Evolutionary conservation across 2,113 vertebrate species (phyloP), one percentile per base, ranked within the genome.

Genomic region (Brachypodius melanocephalos): DNA sequence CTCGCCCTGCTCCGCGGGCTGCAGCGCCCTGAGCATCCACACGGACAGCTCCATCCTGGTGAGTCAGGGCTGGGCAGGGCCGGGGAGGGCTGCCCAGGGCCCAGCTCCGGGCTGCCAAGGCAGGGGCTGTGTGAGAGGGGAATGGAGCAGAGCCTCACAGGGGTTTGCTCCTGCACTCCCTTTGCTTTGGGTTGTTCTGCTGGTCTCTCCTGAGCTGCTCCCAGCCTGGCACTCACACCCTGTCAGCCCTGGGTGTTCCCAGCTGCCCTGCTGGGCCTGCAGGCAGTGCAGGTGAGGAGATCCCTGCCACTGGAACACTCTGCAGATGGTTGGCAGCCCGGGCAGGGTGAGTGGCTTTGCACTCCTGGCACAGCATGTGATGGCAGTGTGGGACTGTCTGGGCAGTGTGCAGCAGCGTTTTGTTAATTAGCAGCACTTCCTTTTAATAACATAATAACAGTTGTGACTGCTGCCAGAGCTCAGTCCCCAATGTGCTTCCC

Each of bases 1-100:
- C 55, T 99, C 98, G 0, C 98, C 98, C 6, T 99, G 99, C 31
- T 97, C 98, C 0, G 98, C 98, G 0, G 98, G 98, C 82, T 99
- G 99, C 54, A 34, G 16, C 1, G 14, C 2, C 0, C 24, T 96
- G 1, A 51, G 15, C 6, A 6, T 32, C 1, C 14, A 3, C 15
- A 38, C 72, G 0, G 22, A 32, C 42, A 63, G 22, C 52, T 69
- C 45, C 0, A 48, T 97, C 9, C 72, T 87, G 96, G 97, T 98
- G 80, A 95, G 97, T 89, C 25, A 7, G 17, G 22, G 25, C 42
- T 3, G 28, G 13, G 5, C 13, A 3, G 3, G n/a, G 62, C 7
- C 10, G 38, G 38, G 38, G 28, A 40, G 65, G 51, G 52, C 10
- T 17, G 46, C 17, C 54, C 77, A 12, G 1, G 0, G 71, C 51